phyloP scores from a whole-genome alignment of 2,888 invertebrate genomes.

The Tiliacea citrago region DNA sequence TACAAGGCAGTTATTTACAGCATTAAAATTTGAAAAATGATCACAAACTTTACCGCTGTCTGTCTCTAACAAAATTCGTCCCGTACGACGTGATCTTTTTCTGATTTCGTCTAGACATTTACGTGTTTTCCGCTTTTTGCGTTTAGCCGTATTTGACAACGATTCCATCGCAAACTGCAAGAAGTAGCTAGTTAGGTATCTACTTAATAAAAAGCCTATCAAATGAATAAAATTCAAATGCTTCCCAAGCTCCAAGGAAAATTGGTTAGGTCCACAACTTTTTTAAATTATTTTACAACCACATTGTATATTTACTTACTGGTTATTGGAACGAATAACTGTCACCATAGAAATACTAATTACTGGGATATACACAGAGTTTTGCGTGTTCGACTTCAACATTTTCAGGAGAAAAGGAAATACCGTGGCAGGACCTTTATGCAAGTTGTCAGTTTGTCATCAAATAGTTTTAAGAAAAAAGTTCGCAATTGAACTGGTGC shows the following conservation, averaged over 20 bases:
- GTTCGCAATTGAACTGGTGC: constrained; percentile 15
- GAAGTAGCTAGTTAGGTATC: background rate
- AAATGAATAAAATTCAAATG: background rate
- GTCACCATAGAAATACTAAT: background rate
- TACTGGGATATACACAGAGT: background rate
- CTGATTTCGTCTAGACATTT: constrained; percentile 83
- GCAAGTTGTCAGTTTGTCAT: constrained; percentile 12
- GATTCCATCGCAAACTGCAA: constrained; percentile 69
- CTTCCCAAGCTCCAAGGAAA: background rate
- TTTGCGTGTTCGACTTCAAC: constrained; percentile 12
- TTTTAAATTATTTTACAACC: background rate
- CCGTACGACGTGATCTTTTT: constrained; percentile 73
- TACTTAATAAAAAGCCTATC: background rate
- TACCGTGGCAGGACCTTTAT: background rate
- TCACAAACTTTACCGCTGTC: constrained; percentile 42
- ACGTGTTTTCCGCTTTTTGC: constrained; percentile 82
- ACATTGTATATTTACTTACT: background rate
- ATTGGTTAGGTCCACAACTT: background rate
- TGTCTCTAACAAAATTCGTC: constrained; percentile 44
- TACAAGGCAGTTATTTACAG: constrained; percentile 68
- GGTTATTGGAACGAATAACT: constrained; percentile 14
- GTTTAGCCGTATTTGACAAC: constrained; percentile 68
- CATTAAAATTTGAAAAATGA: constrained; percentile 45
- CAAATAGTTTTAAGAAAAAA: constrained; percentile 33
- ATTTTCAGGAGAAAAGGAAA: constrained; percentile 27